Percentiles rank a stretch among this genome's conserved stretches.
phyloP scores from a whole-genome alignment of 23 tunicate species.

The Halocynthia aurantium region DNA sequence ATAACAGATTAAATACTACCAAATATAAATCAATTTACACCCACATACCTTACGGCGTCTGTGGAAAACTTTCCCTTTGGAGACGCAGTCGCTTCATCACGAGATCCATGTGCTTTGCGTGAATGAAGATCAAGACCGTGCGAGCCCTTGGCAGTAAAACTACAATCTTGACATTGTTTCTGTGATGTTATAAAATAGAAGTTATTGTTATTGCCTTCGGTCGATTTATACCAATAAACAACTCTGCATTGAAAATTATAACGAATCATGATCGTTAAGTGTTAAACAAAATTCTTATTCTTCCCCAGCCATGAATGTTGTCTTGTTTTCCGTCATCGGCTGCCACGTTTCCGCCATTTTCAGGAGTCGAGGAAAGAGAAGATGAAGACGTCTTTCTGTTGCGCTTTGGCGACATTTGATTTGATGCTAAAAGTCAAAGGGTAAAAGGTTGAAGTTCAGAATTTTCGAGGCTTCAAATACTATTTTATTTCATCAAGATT shows the following conservation, averaged over 20 bases:
- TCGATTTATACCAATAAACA: background rate
- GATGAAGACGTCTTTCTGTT: background rate
- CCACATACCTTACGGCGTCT: conserved; percentile 19
- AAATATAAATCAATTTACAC: background rate
- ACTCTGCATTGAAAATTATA: background rate
- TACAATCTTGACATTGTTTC: conserved; percentile 68
- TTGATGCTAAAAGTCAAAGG: background rate
- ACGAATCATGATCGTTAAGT: background rate
- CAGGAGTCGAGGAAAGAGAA: background rate
- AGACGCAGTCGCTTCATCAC: conserved; percentile 31
- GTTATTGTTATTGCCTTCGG: background rate
- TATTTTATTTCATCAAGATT: too few species aligned
- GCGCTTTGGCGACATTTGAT: background rate
- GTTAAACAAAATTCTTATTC: background rate
- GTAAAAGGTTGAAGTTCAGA: too few species aligned
- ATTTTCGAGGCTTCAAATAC: too few species aligned
- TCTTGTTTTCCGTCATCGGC: conserved; percentile 14
- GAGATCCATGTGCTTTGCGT: conserved; percentile 53
- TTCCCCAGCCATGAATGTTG: conserved; percentile 73
- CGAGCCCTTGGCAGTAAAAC: conserved; percentile 70
- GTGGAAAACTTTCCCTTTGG: conserved; percentile 4
- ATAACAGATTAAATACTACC: too few species aligned
- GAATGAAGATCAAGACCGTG: conserved; percentile 78
- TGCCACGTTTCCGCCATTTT: background rate
- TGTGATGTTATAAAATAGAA: conserved; percentile 11